Evolutionary conservation across 2,888 invertebrate species (phyloP).

Genomic region (Ochropacha duplaris): DNA sequence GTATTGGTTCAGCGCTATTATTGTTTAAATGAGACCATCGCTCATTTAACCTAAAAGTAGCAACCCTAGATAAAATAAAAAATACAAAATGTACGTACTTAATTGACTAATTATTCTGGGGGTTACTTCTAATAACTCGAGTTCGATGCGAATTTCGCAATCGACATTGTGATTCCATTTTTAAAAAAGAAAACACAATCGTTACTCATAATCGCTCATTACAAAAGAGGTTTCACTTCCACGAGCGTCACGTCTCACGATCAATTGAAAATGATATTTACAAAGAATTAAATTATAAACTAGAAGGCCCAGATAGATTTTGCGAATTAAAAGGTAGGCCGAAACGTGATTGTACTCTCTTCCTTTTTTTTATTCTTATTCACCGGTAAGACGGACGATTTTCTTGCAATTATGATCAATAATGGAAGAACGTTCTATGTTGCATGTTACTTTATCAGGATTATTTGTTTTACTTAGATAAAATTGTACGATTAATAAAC

Average conservation of each 20-base stretch:
- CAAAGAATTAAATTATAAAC: constrained; percentile 29
- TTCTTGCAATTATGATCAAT: neutral
- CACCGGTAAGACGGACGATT: neutral
- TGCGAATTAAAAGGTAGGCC: neutral
- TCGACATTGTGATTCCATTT: constrained; percentile 36
- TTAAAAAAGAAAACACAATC: constrained; percentile 43
- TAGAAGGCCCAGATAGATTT: neutral
- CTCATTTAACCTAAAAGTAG: neutral
- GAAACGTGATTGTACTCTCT: neutral
- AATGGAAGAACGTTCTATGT: neutral
- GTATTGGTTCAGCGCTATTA: too few relatives aligned
- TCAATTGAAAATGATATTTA: constrained; percentile 66
- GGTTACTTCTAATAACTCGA: neutral
- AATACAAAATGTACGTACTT: neutral
- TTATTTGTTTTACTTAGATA: too few relatives aligned
- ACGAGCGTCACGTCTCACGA: constrained; percentile 76
- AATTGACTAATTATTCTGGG: neutral
- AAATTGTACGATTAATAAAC: too few relatives aligned
- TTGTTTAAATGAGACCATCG: too few relatives aligned
- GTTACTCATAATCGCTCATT: constrained; percentile 62
- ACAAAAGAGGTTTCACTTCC: constrained; percentile 76
- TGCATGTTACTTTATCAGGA: too few relatives aligned
- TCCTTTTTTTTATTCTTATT: neutral
- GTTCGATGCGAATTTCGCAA: constrained; percentile 38
- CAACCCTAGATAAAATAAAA: too few relatives aligned